A percentile compares a stretch with the other conserved stretches of the same genome.
These are phyloP conservation scores for Otis tarda DNA, from an alignment of 2,113 vertebrate species.

Conservation along the genomic window DNA sequence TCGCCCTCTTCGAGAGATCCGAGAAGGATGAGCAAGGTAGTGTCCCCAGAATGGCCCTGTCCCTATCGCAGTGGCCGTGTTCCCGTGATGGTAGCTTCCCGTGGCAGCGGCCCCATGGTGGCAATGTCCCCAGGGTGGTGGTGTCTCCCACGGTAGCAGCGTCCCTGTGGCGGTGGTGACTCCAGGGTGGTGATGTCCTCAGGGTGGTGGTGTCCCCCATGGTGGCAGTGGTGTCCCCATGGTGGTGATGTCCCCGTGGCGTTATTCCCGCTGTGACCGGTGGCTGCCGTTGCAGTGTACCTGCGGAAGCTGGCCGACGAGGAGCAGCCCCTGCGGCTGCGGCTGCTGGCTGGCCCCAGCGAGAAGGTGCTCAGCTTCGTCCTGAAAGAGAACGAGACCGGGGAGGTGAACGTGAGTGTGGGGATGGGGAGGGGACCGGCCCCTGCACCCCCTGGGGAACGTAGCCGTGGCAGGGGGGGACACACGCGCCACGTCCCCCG, in stretches of 20 bases:
- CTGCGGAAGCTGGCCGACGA: conserved; percentile 86
- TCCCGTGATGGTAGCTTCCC: no score
- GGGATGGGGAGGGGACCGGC: conserved; percentile 1
- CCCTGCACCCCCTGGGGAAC: rapidly evolving
- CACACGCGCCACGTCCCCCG: rapidly evolving
- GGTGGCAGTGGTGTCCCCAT: not conserved
- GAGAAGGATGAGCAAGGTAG: conserved; percentile 90
- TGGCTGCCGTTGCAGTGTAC: conserved; percentile 74
- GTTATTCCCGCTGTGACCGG: rapidly evolving
- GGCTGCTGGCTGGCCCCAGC: conserved; percentile 89
- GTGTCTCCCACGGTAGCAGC: not conserved
- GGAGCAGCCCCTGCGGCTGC: conserved; percentile 85
- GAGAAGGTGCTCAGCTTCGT: conserved; percentile 88
- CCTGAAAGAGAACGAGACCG: conserved; percentile 93
- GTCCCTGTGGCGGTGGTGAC: no score
- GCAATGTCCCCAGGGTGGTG: no score
- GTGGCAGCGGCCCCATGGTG: no score
- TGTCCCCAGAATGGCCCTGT: no score
- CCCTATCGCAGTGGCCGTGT: no score
- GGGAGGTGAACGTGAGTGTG: conserved; percentile 91
- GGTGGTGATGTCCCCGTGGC: not conserved
- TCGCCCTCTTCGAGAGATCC: conserved; percentile 89
- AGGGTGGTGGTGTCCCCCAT: not conserved
- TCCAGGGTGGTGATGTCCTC: not conserved
- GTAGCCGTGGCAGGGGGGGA: rapidly evolving